Evolutionary conservation across 2,113 vertebrate genomes (phyloP).

Genomic region (Puma concolor): DNA sequence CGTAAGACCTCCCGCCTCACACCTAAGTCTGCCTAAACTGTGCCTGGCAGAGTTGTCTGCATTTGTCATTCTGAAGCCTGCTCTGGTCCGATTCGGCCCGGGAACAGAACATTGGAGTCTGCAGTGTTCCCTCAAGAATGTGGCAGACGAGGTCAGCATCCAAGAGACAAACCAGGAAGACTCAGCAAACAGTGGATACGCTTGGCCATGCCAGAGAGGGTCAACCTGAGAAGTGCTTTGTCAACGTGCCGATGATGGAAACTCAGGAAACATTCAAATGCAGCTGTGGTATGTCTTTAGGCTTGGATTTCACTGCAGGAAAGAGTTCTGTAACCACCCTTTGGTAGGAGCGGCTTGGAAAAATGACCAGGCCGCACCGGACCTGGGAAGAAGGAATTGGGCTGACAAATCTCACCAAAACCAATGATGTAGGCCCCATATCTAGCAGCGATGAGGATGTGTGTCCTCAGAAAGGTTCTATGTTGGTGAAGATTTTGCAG

Average conservation of each 20-base stretch:
- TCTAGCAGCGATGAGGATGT: not conserved
- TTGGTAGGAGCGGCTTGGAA: not conserved
- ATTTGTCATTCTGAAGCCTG: not conserved
- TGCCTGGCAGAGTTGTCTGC: not conserved
- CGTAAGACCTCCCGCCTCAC: not conserved
- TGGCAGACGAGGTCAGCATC: not conserved
- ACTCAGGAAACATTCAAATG: not conserved
- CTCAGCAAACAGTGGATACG: not conserved
- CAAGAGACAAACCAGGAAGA: not conserved
- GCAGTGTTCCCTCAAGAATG: not conserved
- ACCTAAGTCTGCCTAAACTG: not conserved
- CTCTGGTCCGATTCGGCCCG: not conserved
- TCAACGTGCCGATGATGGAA: not conserved
- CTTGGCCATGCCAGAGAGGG: not conserved
- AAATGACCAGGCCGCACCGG: not conserved
- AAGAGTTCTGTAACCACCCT: not conserved
- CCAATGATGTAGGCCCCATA: not conserved
- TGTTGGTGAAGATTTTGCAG: not conserved
- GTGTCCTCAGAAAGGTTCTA: not conserved
- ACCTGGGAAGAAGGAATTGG: not conserved
- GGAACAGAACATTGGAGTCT: not conserved
- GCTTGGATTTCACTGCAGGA: not conserved
- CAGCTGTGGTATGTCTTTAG: not conserved
- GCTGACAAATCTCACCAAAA: not conserved
- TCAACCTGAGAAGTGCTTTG: not conserved